phyloP scores from a whole-genome alignment of 2,888 invertebrate genomes.

The Trimorus sp. region DNA sequence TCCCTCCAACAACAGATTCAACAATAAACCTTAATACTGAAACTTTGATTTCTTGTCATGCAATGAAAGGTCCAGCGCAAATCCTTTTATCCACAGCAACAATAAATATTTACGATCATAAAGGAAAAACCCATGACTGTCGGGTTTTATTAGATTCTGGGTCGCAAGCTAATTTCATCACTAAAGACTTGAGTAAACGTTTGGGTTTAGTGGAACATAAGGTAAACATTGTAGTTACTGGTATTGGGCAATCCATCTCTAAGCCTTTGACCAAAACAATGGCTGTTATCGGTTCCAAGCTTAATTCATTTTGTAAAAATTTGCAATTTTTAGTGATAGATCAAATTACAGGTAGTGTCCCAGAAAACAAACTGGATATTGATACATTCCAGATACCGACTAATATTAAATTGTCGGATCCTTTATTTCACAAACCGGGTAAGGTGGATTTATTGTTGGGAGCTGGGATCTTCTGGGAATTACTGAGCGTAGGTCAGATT shows the following conservation, averaged over 20 bases:
- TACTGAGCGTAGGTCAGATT: conserved; percentile 21
- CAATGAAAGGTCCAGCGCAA: not conserved
- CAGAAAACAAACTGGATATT: not conserved
- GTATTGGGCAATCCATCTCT: not conserved
- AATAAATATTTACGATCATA: not conserved
- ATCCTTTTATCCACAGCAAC: not conserved
- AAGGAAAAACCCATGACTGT: conserved; percentile 1
- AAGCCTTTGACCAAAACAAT: not conserved
- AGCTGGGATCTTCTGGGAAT: conserved; percentile 15
- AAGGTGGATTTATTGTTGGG: conserved; percentile 21
- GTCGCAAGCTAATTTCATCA: conserved; percentile 11
- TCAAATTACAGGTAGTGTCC: conserved; percentile 2
- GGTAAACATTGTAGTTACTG: not conserved
- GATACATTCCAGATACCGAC: conserved; percentile 5
- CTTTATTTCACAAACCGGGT: not conserved
- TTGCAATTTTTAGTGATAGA: not conserved
- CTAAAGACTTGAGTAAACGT: not conserved
- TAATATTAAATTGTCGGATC: conserved; percentile 22
- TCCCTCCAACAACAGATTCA: not conserved
- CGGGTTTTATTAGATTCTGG: not conserved
- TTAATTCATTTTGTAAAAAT: not conserved
- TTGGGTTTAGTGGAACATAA: not conserved
- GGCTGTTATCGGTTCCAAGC: not conserved
- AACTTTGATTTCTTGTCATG: not conserved
- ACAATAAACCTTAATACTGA: not conserved